These are phyloP conservation scores for Bombus huntii DNA, from an alignment of 1,140 invertebrate species.

Conservation along the genomic window DNA sequence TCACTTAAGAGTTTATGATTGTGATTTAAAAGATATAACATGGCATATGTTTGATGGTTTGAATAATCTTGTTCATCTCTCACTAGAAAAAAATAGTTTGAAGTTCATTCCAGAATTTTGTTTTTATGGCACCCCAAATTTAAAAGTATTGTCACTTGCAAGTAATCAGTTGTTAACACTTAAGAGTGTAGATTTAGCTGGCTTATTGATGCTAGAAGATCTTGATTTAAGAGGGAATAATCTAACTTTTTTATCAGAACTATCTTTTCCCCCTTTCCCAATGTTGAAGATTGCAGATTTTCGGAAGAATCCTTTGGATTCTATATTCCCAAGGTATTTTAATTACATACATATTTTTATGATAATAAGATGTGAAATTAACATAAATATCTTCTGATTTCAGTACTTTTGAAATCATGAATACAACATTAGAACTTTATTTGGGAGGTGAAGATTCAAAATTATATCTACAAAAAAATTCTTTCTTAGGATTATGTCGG, in stretches of 20 bases:
- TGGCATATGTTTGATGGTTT: conserved; percentile 89
- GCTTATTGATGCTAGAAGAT: conserved; percentile 85
- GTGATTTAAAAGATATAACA: conserved; percentile 84
- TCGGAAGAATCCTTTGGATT: conserved; percentile 86
- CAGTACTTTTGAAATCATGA: conserved; percentile 88
- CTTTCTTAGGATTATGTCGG: conserved; percentile 85
- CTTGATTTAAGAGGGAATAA: conserved; percentile 87
- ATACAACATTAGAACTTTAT: conserved; percentile 85
- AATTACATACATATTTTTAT: background rate
- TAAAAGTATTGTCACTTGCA: conserved; percentile 85
- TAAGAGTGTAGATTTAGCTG: conserved; percentile 86
- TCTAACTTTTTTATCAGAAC: conserved; percentile 86
- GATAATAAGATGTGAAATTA: background rate
- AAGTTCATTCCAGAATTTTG: conserved; percentile 87
- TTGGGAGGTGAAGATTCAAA: conserved; percentile 83
- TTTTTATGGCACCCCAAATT: conserved; percentile 86
- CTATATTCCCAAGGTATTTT: conserved; percentile 84
- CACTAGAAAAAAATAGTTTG: conserved; percentile 86
- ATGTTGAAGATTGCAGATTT: conserved; percentile 85
- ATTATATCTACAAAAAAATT: conserved; percentile 84
- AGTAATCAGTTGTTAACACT: conserved; percentile 86
- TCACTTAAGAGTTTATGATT: conserved; percentile 84
- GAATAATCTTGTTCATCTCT: conserved; percentile 84
- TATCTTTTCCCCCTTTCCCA: conserved; percentile 88
- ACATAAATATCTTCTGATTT: conserved; percentile 50